Percentiles rank a stretch among this genome's conserved stretches.
Conservation (phyloP, 2,113 vertebrate genomes). For the Burhinus oedicnemus region DNA sequence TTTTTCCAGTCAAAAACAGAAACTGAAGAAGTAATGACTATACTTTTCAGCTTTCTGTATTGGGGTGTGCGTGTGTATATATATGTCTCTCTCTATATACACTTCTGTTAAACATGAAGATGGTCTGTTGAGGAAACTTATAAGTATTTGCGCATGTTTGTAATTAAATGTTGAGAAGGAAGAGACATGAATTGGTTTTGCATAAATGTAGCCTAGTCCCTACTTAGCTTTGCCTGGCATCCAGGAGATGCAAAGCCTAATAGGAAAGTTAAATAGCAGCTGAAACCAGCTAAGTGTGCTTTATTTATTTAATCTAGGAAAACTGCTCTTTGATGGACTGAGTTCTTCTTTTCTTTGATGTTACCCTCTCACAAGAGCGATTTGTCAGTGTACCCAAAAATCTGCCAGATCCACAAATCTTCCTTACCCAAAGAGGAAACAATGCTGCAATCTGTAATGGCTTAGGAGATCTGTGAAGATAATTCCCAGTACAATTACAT, state of each 20-base stretch:
- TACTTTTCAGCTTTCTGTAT: not conserved
- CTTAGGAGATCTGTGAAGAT: not conserved
- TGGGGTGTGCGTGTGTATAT: rapidly evolving
- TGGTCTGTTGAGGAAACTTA: not conserved
- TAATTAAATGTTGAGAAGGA: not conserved
- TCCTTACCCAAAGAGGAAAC: not conserved
- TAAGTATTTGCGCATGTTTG: not conserved
- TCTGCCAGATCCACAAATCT: not conserved
- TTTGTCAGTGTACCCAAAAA: not conserved
- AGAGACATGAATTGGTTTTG: not conserved
- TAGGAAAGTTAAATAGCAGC: not conserved
- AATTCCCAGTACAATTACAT: not conserved
- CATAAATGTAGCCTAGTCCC: not conserved
- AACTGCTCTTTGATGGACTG: not conserved
- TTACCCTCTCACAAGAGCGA: not conserved
- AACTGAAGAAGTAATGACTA: not conserved
- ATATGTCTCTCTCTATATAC: rapidly evolving
- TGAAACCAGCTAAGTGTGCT: not conserved
- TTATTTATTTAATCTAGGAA: not conserved
- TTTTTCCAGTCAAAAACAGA: not conserved
- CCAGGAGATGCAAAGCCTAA: not conserved
- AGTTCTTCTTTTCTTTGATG: not conserved
- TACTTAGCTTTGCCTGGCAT: not conserved
- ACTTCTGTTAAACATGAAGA: not conserved
- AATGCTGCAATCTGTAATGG: not conserved